Evolutionary conservation across 2,797 vertebrate genomes (phyloP), one percentile per base, ranked within the genome.

Genomic region (Varecia variegata): DNA sequence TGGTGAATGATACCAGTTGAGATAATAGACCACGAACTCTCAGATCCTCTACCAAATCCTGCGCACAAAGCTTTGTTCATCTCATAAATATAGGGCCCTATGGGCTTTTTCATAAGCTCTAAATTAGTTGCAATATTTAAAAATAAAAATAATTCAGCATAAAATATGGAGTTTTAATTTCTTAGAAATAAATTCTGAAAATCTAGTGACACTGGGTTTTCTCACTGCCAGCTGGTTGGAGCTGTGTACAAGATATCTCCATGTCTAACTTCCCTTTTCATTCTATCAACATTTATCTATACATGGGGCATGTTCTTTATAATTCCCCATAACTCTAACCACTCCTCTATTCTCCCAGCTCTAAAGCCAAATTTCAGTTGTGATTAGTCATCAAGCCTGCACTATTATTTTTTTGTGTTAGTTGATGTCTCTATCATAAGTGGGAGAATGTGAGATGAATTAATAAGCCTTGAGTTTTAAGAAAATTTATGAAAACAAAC

Each of bases 271-370:
- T n/a, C 1, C 14, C 7, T 32, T 17, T n/a, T 17, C 32, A 65
- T 65, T n/a, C 62, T n/a, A 7, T 18, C 3, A n/a, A 65, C 32
- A 65, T 65, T 20, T n/a, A 65, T n/a, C 62, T 18, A n/a, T n/a
- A 4, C 10, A 1, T 3, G 27, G 7, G 47, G 7, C 15, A 15
- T 40, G 32, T 17, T 45, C 21, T 23, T 21, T 13, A 0, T 38
- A 38, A 54, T 27, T 77, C 21, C 32, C 20, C 4, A 18, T 6
- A 6, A 8, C 43, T 32, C 12, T 4, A 45, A 15, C 0, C 15
- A 62, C 25, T 9, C 25, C 15, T 25, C 40, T 23, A 70, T n/a
- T 23, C 38, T 43, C 7, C 20, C n/a, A 50, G n/a, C 18, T 45
- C 2, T 14, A 52, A 70, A n/a, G 27, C 23, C 27, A 25, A 11